Percentiles rank a stretch among this genome's conserved stretches.
Conservation (phyloP, 2,113 vertebrate genomes). For the Ginglymostoma cirratum region DNA sequence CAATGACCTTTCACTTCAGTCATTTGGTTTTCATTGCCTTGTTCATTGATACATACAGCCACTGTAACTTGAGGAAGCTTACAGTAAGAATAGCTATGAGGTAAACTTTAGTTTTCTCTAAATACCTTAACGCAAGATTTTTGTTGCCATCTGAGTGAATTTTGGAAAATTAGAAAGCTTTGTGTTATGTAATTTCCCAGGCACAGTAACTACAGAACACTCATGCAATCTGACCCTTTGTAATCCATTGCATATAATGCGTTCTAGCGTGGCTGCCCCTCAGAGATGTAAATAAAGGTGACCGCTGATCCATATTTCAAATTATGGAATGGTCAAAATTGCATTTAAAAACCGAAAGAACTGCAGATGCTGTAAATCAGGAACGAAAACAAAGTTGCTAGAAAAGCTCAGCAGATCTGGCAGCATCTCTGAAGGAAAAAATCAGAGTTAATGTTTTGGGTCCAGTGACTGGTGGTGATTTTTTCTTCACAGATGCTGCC, state of each 20-base stretch:
- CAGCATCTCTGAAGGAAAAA: too few relatives aligned
- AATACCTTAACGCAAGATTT: neutral
- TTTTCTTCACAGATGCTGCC: too few relatives aligned
- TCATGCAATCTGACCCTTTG: neutral
- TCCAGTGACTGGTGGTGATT: too few relatives aligned
- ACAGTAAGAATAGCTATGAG: neutral
- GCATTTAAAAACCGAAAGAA: neutral
- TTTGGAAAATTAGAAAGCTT: neutral
- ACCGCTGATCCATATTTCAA: neutral
- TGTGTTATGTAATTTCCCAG: neutral
- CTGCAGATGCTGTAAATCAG: too few relatives aligned
- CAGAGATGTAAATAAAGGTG: neutral
- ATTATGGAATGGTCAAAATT: neutral
- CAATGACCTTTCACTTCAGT: neutral
- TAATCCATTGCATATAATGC: neutral
- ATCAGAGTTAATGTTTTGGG: too few relatives aligned
- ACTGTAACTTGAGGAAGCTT: neutral
- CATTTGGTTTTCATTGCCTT: neutral
- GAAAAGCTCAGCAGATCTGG: too few relatives aligned
- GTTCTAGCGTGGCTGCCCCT: neutral
- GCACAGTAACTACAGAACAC: neutral
- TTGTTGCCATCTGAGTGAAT: neutral
- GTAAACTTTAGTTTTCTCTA: neutral
- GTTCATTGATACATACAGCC: neutral
- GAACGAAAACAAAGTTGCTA: too few relatives aligned